Base-by-base conservation (phyloP, 1,140 invertebrate genomes). In the Trichoplusia ni region DNA sequence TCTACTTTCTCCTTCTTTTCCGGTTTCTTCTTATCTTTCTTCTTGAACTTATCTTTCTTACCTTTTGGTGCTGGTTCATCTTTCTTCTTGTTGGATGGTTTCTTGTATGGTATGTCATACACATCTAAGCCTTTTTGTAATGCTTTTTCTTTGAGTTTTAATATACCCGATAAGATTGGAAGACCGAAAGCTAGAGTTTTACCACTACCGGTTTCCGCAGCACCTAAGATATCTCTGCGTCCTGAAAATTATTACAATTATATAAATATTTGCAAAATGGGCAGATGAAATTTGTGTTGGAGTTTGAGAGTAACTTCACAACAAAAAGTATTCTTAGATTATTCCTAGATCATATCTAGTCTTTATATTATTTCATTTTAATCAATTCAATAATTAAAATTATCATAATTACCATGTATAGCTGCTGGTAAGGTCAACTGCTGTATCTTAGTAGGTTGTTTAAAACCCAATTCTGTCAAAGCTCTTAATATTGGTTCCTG, bases 111-210 rank as follows among this genome's bases (percentile, higher is more conserved):
- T 69, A 90, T 81, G 6, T 88, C 82, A 62, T 90, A 86, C 0
- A 85, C 79, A 73, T 89, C 81, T 23, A 84, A 21, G 2, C 81
- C 83, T 62, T 82, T 82, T 0, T 73, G 14, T 21, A 64, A 40
- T 9, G 85, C 82, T 76, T 84, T 91, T 76, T 86, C 77, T 81
- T 95, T 95, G 1, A 95, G 82, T 71, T 95, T 92, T 49, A 98
- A 87, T 65, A 99, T 98, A 4, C 95, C 95, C 67, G 94, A 90
- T 40, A 99, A 86, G 42, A 99, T 95, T 19, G 98, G 98, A 64
- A 99, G 96, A 2, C 96, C 97, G 93, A 99, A 99, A 0, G 98
- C 98, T 31, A 99, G 90, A 0, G 98, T 99, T 92, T 99, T 99
- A 0, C 98, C 98, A 92, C 97, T 99, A 5, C 98, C 98, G 0